Conservation (phyloP, 1,140 invertebrate species). For the Sinonovacula constricta region DNA sequence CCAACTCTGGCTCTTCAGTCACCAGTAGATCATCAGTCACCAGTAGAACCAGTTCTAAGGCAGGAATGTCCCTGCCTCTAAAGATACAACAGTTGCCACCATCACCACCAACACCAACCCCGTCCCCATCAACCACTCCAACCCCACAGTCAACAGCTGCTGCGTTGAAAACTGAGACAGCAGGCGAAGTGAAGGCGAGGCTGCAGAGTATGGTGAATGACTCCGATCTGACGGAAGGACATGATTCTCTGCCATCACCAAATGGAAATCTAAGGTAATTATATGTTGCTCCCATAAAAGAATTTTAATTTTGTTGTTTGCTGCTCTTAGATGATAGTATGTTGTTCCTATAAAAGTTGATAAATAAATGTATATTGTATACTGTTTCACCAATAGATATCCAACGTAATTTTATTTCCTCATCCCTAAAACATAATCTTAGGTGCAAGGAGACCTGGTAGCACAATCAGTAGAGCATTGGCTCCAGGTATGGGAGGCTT, state of each 20-base stretch:
- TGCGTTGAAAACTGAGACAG: constrained; percentile 47
- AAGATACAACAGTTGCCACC: background rate
- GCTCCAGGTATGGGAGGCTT: too few relatives aligned
- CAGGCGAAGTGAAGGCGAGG: constrained; percentile 62
- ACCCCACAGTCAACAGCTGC: background rate
- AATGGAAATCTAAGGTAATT: constrained; percentile 50
- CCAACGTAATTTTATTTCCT: too few relatives aligned
- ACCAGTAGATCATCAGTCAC: constrained; percentile 7
- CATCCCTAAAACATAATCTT: too few relatives aligned
- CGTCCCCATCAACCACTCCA: background rate
- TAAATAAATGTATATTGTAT: too few relatives aligned
- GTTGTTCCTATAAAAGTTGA: too few relatives aligned
- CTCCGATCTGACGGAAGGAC: constrained; percentile 21
- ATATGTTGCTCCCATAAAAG: too few relatives aligned
- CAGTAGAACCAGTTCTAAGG: constrained; percentile 2
- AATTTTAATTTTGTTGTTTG: too few relatives aligned
- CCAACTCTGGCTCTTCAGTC: constrained; percentile 15
- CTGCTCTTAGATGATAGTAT: too few relatives aligned
- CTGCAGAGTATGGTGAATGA: constrained; percentile 51
- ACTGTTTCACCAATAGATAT: too few relatives aligned
- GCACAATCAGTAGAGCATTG: too few relatives aligned
- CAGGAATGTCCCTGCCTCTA: background rate
- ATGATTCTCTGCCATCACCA: constrained; percentile 42
- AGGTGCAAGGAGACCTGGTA: too few relatives aligned
- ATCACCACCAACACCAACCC: background rate